phyloP scores from a whole-genome alignment of 2,888 invertebrate genomes.

The Sinodicranocentrus sp. region DNA sequence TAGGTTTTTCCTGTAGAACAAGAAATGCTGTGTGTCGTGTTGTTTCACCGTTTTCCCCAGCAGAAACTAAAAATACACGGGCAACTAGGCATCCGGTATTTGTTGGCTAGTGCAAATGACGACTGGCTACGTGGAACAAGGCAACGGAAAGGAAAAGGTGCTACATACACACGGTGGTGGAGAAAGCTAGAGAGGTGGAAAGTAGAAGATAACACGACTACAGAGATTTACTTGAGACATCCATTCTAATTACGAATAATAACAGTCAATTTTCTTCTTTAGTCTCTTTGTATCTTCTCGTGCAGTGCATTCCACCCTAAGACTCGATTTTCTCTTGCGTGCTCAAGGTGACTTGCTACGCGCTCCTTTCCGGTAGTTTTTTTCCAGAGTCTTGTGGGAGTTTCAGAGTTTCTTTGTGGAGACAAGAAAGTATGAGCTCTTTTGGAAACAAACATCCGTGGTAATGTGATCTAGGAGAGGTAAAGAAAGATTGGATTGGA shows the following conservation, averaged over 20 bases:
- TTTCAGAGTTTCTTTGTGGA: background rate
- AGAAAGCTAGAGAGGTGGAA: conserved; percentile 20
- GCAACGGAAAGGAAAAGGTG: conserved; percentile 17
- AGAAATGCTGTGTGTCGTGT: background rate
- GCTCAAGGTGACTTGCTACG: background rate
- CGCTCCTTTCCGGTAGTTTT: background rate
- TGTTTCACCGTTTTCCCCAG: too few relatives aligned
- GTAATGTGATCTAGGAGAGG: too few relatives aligned
- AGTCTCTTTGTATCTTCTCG: conserved; percentile 13
- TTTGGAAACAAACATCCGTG: too few relatives aligned
- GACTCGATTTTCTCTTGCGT: background rate
- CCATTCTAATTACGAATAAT: conserved; percentile 76
- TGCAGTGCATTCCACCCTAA: background rate
- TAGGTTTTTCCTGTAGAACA: background rate
- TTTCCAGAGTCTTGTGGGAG: background rate
- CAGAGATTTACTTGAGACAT: conserved; percentile 74
- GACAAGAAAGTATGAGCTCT: too few relatives aligned
- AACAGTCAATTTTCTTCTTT: conserved; percentile 73
- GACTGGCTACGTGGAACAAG: conserved; percentile 55
- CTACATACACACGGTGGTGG: background rate
- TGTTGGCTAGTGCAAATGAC: conserved; percentile 40
- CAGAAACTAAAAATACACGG: too few relatives aligned
- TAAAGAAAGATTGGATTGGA: too few relatives aligned
- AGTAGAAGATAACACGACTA: conserved; percentile 69
- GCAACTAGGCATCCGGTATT: too few relatives aligned